Percentiles rank a stretch among this genome's conserved stretches.
These are phyloP conservation scores for Esperia sulphurella DNA, from an alignment of 2,888 invertebrate species.

Conservation along the genomic window DNA sequence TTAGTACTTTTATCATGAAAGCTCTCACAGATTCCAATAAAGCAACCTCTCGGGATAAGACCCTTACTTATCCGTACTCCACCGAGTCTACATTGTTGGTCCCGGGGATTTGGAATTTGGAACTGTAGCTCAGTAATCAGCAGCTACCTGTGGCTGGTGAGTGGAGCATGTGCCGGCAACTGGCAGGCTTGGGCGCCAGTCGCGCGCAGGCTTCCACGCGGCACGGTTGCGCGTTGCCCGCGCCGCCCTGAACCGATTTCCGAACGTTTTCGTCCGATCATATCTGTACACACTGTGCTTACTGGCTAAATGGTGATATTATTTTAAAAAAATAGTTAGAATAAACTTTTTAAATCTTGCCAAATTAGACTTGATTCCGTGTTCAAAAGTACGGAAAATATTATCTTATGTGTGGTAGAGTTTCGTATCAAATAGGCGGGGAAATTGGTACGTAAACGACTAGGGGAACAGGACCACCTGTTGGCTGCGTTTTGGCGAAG, in stretches of 20 bases:
- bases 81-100: slow-evolving; percentile 2
- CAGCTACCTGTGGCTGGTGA: slow-evolving; percentile 67
- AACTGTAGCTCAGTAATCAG: slow-evolving; percentile 40
- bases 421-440: not conserved
- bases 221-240: slow-evolving; percentile 55
- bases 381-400: not conserved
- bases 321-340: not conserved
- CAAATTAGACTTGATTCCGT: too few relatives aligned
- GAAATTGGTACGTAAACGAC: slow-evolving; percentile 11
- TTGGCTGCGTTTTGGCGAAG: slow-evolving; percentile 64
- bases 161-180: slow-evolving; percentile 42
- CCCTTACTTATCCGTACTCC: not conserved
- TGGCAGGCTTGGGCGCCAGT: slow-evolving; percentile 44
- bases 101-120: slow-evolving; percentile 48
- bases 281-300: not conserved
- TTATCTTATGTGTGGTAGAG: too few relatives aligned
- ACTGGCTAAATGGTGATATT: slow-evolving; percentile 5
- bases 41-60: not conserved
- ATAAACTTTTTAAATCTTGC: too few relatives aligned
- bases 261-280: slow-evolving; percentile 38
- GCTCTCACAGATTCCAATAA: too few relatives aligned
- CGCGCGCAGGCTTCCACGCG: slow-evolving; percentile 75
- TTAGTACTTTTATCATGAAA: too few relatives aligned
- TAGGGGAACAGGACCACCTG: slow-evolving; percentile 57
- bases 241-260: slow-evolving; percentile 43